A percentile compares a stretch with the other conserved stretches of the same genome.
Conservation (phyloP, 2,113 vertebrate species). For the Forbesichthys agassizii region DNA sequence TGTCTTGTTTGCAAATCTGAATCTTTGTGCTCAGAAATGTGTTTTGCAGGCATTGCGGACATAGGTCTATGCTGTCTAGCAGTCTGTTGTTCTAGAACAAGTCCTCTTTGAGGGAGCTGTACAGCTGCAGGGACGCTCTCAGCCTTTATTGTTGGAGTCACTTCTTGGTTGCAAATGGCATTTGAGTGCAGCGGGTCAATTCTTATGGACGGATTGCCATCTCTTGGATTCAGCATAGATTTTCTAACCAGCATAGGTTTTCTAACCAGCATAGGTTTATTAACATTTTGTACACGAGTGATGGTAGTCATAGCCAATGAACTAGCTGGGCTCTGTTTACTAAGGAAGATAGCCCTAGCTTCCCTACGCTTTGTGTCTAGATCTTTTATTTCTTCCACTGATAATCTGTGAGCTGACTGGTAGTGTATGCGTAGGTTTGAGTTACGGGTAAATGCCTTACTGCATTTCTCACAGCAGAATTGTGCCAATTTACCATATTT, state of each 20-base stretch:
- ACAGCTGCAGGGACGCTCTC: slow-evolving; percentile 10
- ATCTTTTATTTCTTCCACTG: slow-evolving; percentile 86
- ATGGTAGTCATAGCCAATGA: background rate
- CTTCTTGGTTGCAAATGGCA: slow-evolving; percentile 10
- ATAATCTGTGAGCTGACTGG: slow-evolving; percentile 86
- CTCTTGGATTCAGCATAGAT: slow-evolving; percentile 1
- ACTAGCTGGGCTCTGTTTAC: background rate
- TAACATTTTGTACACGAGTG: background rate
- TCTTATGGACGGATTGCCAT: slow-evolving; percentile 25
- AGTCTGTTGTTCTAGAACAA: slow-evolving; percentile 22
- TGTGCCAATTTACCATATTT: slow-evolving; percentile 89
- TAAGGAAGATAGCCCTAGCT: slow-evolving; percentile 65
- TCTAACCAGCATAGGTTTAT: background rate
- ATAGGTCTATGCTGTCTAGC: slow-evolving; percentile 26
- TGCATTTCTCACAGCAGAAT: slow-evolving; percentile 90
- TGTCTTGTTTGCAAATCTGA: slow-evolving; percentile 15
- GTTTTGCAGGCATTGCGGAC: slow-evolving; percentile 7
- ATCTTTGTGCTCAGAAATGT: background rate
- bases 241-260: background rate
- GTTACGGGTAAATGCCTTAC: slow-evolving; percentile 94
- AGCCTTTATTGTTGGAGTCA: background rate
- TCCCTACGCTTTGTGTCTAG: slow-evolving; percentile 85
- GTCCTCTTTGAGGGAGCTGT: slow-evolving; percentile 9
- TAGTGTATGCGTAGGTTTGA: slow-evolving; percentile 94
- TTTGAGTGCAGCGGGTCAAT: slow-evolving; percentile 35